A percentile compares a stretch with the other conserved stretches of the same genome.
Evolutionary conservation across 2,888 invertebrate genomes (phyloP).

Genomic region (Gnatocerus cornutus): DNA sequence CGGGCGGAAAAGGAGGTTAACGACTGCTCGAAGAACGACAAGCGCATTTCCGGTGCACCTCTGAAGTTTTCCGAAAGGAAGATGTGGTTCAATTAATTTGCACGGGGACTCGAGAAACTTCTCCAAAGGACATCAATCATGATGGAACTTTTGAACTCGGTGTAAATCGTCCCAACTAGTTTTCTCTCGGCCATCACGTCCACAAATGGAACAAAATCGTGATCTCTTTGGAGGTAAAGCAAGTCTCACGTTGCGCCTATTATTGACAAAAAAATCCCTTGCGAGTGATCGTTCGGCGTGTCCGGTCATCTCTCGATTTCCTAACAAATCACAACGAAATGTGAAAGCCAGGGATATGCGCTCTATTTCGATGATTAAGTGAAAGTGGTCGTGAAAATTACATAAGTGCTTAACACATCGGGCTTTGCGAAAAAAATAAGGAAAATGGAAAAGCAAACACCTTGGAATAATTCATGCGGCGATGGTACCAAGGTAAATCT

Average conservation of each 20-base stretch:
- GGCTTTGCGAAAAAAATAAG: conserved; percentile 11
- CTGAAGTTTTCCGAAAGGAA: conserved; percentile 9
- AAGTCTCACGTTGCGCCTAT: conserved; percentile 11
- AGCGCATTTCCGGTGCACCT: conserved; percentile 40
- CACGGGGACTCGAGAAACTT: too few relatives aligned
- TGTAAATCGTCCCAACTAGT: background rate
- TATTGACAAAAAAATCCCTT: conserved; percentile 14
- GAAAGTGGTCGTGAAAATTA: conserved; percentile 42
- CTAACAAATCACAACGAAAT: conserved; percentile 36
- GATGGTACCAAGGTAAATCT: conserved; percentile 19
- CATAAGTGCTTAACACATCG: conserved; percentile 20
- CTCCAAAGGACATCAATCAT: too few relatives aligned
- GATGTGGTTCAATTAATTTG: too few relatives aligned
- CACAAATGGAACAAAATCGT: conserved; percentile 32
- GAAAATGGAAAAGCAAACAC: conserved; percentile 12
- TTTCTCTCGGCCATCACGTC: conserved; percentile 7
- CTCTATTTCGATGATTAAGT: conserved; percentile 32
- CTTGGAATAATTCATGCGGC: conserved; percentile 24
- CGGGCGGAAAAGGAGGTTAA: conserved; percentile 56
- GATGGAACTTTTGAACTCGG: background rate
- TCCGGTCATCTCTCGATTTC: conserved; percentile 32
- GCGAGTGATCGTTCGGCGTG: conserved; percentile 16
- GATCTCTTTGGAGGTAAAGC: conserved; percentile 2
- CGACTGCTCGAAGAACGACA: conserved; percentile 42
- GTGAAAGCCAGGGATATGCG: conserved; percentile 41